Evolutionary conservation across 2,888 invertebrate genomes (phyloP).

Genomic region (Barypeithes pellucidus): DNA sequence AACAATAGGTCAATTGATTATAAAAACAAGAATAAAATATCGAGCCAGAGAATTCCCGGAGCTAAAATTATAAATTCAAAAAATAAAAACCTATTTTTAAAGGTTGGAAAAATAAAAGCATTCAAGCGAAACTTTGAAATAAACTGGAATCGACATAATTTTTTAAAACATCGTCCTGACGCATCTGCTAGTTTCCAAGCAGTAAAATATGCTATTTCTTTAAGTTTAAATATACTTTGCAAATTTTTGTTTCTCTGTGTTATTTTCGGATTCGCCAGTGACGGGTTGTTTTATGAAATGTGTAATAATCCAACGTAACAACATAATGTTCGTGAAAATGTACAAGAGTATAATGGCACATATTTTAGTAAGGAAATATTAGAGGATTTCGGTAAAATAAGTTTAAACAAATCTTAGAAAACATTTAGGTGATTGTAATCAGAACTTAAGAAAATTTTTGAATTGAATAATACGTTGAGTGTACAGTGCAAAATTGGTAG

Average conservation of each 20-base stretch:
- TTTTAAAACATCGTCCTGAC: constrained; percentile 41
- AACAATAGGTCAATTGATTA: background rate
- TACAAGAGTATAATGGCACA: too few species aligned
- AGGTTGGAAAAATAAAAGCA: constrained; percentile 13
- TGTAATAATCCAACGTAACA: background rate
- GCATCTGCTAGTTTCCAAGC: constrained; percentile 39
- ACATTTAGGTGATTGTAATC: too few species aligned
- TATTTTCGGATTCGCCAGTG: constrained; percentile 49
- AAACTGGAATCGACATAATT: constrained; percentile 39
- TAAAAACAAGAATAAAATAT: constrained; percentile 9
- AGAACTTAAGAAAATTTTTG: too few species aligned
- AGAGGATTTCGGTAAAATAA: too few species aligned
- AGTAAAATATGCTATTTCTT: constrained; percentile 50
- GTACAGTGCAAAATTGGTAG: too few species aligned
- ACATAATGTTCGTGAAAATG: too few species aligned
- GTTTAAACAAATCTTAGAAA: too few species aligned
- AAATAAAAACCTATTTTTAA: constrained; percentile 26
- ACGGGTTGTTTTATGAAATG: constrained; percentile 25
- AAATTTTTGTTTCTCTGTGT: constrained; percentile 43
- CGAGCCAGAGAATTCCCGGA: background rate
- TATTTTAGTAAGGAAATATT: too few species aligned
- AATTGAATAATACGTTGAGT: too few species aligned
- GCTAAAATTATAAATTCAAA: constrained; percentile 14
- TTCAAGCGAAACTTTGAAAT: constrained; percentile 28
- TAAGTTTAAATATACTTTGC: constrained; percentile 49